phyloP scores from a whole-genome alignment of 2,797 vertebrate genomes.

The Champsocephalus esox region DNA sequence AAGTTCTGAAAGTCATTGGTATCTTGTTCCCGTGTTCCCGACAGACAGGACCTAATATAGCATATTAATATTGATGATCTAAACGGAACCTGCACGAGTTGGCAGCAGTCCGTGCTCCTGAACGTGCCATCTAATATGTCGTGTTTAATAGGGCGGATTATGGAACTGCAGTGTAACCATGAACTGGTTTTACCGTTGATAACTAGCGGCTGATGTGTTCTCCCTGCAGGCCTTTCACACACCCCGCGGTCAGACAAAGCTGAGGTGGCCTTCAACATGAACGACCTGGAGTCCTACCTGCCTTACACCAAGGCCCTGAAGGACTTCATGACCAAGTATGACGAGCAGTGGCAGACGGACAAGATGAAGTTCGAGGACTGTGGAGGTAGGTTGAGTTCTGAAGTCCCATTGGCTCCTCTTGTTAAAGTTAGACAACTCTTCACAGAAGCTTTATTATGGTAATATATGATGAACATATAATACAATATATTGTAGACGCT shows the following conservation, averaged over 20 bases:
- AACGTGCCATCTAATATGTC: background rate
- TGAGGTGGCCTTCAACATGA: conserved; percentile 85
- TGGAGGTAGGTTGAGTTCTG: conserved; percentile 79
- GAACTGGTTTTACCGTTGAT: background rate
- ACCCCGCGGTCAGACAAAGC: conserved; percentile 88
- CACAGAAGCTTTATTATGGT: background rate
- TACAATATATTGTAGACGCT: background rate
- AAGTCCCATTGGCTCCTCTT: background rate
- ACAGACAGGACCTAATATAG: background rate
- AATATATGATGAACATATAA: background rate
- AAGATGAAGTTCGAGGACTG: conserved; percentile 89
- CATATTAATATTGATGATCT: background rate
- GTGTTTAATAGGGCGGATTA: too few relatives aligned
- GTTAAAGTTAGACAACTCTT: background rate
- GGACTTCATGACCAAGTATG: conserved; percentile 85
- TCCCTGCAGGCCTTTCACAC: conserved; percentile 88
- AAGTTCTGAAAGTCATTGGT: too few relatives aligned
- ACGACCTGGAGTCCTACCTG: conserved; percentile 77
- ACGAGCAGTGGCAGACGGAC: conserved; percentile 74
- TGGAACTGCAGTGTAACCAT: background rate
- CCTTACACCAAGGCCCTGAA: conserved; percentile 81
- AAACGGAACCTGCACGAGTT: background rate
- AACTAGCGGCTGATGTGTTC: background rate
- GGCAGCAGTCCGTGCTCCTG: background rate
- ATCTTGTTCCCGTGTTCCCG: too few relatives aligned